These are phyloP conservation scores for Serripes groenlandicus DNA, from an alignment of 2,888 invertebrate species.

Conservation along the genomic window DNA sequence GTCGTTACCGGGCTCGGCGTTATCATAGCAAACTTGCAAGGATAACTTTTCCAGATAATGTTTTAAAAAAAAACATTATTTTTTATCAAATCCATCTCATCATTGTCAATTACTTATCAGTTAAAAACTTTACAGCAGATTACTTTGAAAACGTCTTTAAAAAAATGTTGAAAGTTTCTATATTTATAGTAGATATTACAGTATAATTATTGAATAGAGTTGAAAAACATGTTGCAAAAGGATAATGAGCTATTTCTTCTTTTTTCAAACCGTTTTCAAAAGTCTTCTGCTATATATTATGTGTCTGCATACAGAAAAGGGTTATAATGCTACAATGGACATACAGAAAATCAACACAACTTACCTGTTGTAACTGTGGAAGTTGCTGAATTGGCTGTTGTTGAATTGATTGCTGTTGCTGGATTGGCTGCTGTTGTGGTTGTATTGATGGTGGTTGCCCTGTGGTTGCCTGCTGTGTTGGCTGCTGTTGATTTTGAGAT, in stretches of 20 bases:
- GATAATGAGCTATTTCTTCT: not conserved
- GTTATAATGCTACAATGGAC: no score
- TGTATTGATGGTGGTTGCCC: slow-evolving; percentile 44
- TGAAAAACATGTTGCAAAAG: not conserved
- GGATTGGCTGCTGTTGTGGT: slow-evolving; percentile 56
- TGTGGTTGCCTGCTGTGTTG: slow-evolving; percentile 19
- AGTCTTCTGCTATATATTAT: no score
- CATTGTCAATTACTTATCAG: no score
- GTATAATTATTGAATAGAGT: not conserved
- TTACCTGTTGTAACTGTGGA: slow-evolving; percentile 60
- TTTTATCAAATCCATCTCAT: no score
- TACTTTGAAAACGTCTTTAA: no score
- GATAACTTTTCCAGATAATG: no score
- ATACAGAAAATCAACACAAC: not conserved
- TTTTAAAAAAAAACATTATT: no score
- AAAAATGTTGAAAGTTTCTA: no score
- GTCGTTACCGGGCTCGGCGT: no score
- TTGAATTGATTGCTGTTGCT: slow-evolving; percentile 59
- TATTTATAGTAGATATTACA: not conserved
- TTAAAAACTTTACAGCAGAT: no score
- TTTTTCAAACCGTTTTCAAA: not conserved
- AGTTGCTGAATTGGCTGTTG: slow-evolving; percentile 46
- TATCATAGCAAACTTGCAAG: no score
- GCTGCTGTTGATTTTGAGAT: slow-evolving; percentile 23
- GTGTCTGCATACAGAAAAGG: no score